Conservation (phyloP, 2,113 vertebrate species). For the Myrmophylax atrothorax region DNA sequence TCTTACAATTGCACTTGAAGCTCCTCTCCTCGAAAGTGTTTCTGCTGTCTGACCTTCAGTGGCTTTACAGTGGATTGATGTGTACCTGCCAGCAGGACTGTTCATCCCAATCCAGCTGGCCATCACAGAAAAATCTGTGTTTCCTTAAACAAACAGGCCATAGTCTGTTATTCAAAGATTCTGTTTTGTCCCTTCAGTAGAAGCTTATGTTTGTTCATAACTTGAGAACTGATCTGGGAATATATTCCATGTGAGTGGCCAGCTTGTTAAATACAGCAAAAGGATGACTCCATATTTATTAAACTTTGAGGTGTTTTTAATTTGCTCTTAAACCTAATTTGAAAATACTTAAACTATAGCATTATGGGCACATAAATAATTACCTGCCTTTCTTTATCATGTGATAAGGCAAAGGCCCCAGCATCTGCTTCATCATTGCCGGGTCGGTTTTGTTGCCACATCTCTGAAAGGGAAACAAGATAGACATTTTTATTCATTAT, state of each 20-base stretch:
- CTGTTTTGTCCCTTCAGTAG: background rate
- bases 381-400: constrained; percentile 87
- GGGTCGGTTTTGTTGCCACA: constrained; percentile 88
- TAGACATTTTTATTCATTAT: background rate
- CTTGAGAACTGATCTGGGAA: background rate
- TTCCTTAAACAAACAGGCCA: constrained; percentile 72
- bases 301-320: background rate
- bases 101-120: constrained; percentile 83
- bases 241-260: no score
- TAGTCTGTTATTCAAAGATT: background rate
- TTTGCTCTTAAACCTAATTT: background rate
- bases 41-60: constrained; percentile 64
- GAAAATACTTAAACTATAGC: background rate
- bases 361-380: background rate
- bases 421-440: constrained; percentile 91
- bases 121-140: constrained; percentile 77
- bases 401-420: constrained; percentile 82
- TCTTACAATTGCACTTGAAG: accelerated
- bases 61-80: constrained; percentile 69
- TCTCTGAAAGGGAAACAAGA: constrained; percentile 62
- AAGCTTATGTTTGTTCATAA: accelerated
- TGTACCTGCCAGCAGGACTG: constrained; percentile 81
- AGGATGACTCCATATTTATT: background rate
- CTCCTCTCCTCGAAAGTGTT: background rate
- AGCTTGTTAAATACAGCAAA: background rate